Evolutionary conservation across 2,797 vertebrate genomes (phyloP), one percentile per base, ranked within the genome.

Genomic region (Muraenolepis orangiensis): DNA sequence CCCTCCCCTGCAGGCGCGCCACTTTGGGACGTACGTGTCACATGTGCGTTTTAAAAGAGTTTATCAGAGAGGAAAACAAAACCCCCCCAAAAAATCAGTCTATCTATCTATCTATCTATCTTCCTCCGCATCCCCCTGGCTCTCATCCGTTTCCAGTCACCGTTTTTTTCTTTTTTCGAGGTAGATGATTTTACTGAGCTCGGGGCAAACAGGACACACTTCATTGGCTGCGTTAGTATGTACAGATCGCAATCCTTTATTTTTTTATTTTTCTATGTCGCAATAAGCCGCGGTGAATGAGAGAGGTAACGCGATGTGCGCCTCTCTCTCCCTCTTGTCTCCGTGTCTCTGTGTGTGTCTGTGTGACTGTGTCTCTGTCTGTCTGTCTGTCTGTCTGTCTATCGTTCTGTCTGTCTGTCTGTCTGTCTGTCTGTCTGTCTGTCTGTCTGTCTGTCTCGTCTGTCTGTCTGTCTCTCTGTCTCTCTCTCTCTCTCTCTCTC

Each of bases 1-100:
- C 89, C 87, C 79, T 20, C 76, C 81, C 42, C 72, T 57, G 34
- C 30, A 69, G 80, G 84, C 82, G 90, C 87, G 86, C 75, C 26
- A 71, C 87, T 87, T 83, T 77, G 81, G 88, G 84, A 84, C 78
- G 79, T 81, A 84, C 78, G 79, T 81, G 85, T 88, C 89, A 89
- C 76, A 86, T 82, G 78, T 82, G 78, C 80, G 81, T 85, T 86
- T 81, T 82, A 85, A 90, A 90, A 87, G 89, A 88, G 90, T 91
- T 90, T 89, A 18, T 46, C n/a, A n/a, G n/a, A 46, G 42, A 46
- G 20, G 40, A 42, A 38, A 38, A 18, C 12, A 30, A n/a, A 32
- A 34, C n/a, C n/a, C n/a, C n/a, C n/a, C n/a, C n/a, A n/a, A n/a
- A n/a, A n/a, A n/a, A n/a, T n/a, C n/a, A n/a, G n/a, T 34, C 67